A percentile compares a stretch with the other conserved stretches of the same genome.
Conservation (phyloP, 2,113 vertebrate species). For the Coracopsis vasa region DNA sequence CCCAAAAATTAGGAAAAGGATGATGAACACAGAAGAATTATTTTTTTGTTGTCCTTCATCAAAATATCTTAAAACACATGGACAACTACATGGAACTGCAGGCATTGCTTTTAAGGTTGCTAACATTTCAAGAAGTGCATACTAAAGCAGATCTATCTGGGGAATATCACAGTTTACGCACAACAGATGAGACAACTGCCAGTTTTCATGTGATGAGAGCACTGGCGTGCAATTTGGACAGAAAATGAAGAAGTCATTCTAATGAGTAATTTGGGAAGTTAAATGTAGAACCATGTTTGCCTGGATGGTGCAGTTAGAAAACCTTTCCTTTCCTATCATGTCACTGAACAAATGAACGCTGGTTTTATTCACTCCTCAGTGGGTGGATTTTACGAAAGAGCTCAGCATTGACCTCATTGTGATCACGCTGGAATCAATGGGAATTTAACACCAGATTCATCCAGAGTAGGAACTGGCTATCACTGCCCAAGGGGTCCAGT, state of each 20-base stretch:
- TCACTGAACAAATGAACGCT: background rate
- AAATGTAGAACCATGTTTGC: background rate
- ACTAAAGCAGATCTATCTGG: background rate
- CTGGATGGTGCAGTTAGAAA: background rate
- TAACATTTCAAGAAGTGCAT: background rate
- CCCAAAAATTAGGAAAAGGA: background rate
- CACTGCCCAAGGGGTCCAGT: background rate
- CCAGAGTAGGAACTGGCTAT: background rate
- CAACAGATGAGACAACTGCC: background rate
- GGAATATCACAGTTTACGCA: background rate
- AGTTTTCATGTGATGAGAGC: background rate
- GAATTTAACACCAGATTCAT: background rate
- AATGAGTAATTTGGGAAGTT: background rate
- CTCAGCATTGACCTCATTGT: background rate
- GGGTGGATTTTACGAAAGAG: background rate
- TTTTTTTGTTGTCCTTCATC: background rate
- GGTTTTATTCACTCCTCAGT: background rate
- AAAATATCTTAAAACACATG: background rate
- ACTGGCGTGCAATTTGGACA: background rate
- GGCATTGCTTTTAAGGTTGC: background rate
- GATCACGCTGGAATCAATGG: rapidly evolving
- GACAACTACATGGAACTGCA: background rate
- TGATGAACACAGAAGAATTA: background rate
- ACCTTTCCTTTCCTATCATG: background rate
- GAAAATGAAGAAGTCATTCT: background rate